Evolutionary conservation across 2,113 vertebrate species (phyloP), one percentile per base, ranked within the genome.

Genomic region (Cyrtonyx montezumae): DNA sequence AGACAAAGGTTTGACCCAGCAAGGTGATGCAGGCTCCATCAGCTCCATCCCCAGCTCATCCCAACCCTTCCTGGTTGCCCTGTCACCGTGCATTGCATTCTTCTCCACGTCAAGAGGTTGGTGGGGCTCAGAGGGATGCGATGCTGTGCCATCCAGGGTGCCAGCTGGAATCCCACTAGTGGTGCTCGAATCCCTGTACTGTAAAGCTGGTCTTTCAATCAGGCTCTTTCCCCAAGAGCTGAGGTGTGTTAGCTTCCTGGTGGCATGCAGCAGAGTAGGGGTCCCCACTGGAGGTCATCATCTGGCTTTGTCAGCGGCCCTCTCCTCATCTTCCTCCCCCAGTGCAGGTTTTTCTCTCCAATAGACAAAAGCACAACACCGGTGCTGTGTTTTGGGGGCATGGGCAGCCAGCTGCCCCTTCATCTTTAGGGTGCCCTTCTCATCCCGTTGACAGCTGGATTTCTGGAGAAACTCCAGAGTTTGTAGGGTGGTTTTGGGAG

Each of bases 171-270:
- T 77, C 82, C 22, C 90, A 90, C 66, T 93, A 51, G 95, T 93
- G 95, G 95, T 95, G 94, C 94, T 96, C 46, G 82, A 96, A 95
- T 92, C 94, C 87, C 87, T 85, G 91, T 96, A 94, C 95, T 96
- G 95, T 94, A 95, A 96, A 95, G 93, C 90, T 96, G 95, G 93
- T 83, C 84, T 91, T 95, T 88, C 87, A 53, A 71, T 75, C 77
- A 80, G 88, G 73, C 90, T 94, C 90, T 68, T 75, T 65, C 34
- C 43, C 75, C 66, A 25, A 7, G 10, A 69, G 58, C 23, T 3
- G 48, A 70, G 45, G 43, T 71, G 80, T 67, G 69, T 34, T 49
- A 95, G 30, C 36, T 37, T 58, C 65, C 0, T 77, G 68, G 77
- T 78, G 82, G 67, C 84, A 74, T 0, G 0, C 4, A 14, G 55